phyloP scores from a whole-genome alignment of 64 coral and sea anemone genomes.

The Catalaphyllia jardinei region DNA sequence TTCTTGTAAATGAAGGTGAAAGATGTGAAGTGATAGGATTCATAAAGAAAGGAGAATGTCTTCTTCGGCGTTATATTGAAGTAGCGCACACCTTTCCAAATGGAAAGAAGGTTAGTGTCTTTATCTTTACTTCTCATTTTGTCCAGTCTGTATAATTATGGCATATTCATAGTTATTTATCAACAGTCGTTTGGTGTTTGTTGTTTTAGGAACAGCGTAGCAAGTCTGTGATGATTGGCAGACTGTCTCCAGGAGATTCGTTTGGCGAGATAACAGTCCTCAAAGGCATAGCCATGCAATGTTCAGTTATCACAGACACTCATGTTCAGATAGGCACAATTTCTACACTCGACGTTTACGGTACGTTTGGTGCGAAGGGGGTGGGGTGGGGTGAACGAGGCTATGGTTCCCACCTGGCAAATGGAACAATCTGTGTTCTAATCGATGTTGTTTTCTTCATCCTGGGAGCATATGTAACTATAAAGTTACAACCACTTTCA shows the following conservation, averaged over 20 bases:
- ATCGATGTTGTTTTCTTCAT: too few relatives aligned
- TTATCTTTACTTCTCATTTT: background rate
- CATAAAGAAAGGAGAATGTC: constrained; percentile 80
- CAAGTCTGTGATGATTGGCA: constrained; percentile 80
- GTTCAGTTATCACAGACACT: constrained; percentile 69
- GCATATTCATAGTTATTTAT: background rate
- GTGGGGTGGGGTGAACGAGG: too few relatives aligned
- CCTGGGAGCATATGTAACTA: too few relatives aligned
- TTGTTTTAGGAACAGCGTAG: constrained; percentile 54
- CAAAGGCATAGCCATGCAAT: constrained; percentile 64
- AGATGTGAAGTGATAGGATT: constrained; percentile 91
- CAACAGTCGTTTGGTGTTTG: too few relatives aligned
- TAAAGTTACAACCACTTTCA: too few relatives aligned
- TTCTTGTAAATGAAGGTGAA: constrained; percentile 85
- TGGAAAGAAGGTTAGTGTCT: constrained; percentile 69
- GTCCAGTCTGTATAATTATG: too few relatives aligned
- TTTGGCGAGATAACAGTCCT: constrained; percentile 95
- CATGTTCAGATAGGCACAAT: constrained; percentile 87
- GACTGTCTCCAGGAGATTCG: constrained; percentile 84
- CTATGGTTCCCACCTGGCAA: too few relatives aligned
- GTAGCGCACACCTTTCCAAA: constrained; percentile 80
- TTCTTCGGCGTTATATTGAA: constrained; percentile 64
- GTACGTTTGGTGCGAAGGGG: constrained; percentile 19
- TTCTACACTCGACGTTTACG: constrained; percentile 82
- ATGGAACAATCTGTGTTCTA: too few relatives aligned